Evolutionary conservation across 2,797 vertebrate species (phyloP), one percentile per base, ranked within the genome.

Genomic region (Astyanax mexicanus): DNA sequence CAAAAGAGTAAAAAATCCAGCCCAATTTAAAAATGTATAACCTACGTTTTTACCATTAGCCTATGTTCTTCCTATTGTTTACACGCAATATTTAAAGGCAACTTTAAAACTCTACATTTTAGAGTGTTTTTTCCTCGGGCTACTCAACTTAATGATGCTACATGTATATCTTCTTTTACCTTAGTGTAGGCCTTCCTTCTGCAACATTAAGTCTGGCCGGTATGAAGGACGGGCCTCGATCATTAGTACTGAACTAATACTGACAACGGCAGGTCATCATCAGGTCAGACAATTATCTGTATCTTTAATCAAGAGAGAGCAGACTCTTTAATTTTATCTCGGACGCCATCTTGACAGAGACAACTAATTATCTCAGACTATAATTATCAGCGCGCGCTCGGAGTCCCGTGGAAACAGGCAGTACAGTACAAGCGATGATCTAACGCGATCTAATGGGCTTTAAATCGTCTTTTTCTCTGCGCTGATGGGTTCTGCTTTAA

Each of bases 271-370:
- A 67, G 86, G 85, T 87, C 83, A 83, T 69, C 32, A 72, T 60
- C 47, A 77, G 87, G 86, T 88, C 86, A 87, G 37, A 40, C 72
- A 69, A 82, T 86, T 88, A 87, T 87, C 85, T 85, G 37, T 72
- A 72, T 72, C 79, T 81, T 83, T 85, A 80, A 86, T 86, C 86
- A 83, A 81, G 74, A 60, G 64, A 74, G 78, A 83, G 77, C 68
- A 74, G 65, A 80, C 71, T 77, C 65, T 77, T 85, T 70, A 62
- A 54, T 77, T 72, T 51, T 81, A 89, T 90, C 87, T 84, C 65
- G 84, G 89, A 85, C 89, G 86, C 87, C 85, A 88, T 81, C 85
- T 87, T 83, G 89, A 90, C 58, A 88, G 78, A 83, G 76, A 81
- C 42, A 86, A 86, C 85, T 88, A 87, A 90, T 83, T 81, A 91